Base-by-base conservation (phyloP, 1,140 invertebrate species). In the Tribolium castaneum region DNA sequence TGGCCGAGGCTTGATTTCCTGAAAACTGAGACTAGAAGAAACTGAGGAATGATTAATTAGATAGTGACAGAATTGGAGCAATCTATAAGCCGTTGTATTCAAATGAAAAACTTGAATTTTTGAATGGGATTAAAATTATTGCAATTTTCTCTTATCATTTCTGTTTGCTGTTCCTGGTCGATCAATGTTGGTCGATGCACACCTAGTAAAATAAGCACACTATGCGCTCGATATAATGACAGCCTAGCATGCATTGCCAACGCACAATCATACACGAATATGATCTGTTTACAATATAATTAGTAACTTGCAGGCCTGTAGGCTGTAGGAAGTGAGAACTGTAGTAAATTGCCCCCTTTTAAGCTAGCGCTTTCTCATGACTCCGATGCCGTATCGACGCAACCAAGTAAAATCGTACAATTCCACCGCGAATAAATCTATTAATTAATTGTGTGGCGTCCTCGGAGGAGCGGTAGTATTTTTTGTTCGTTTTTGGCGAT, bases 231-330 rank as follows among this genome's bases (percentile, higher is more conserved):
- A 59, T 9, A n/a, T 59, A 59, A 59, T 59, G 54, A 59, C 54
- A 25, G 54, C 22, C 22, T 59, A 59, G 54, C 54, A 59, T 59
- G 19, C 54, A 59, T 59, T 59, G 16, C 54, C 54, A 59, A 59
- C 54, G 19, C 54, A 59, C 54, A 59, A 59, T 59, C 54, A 59
- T 59, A 59, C 54, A 59, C 54, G 54, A 59, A 59, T 59, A 59
- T 59, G 54, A 59, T 59, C 54, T 59, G 54, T 59, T 59, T 59
- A 59, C 54, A 59, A 30, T 59, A 59, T 59, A 59, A 59, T 59
- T 59, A 59, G 54, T 30, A 59, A 25, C 54, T 59, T 22, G 14
- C 54, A 25, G 19, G 16, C 54, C 54, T 59, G 54, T 30, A 59
- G 54, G 54, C 54, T 59, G 22, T 30, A 59, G 54, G 54, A 59